Conservation (phyloP, 2,888 invertebrate genomes). For the Pemphredon lugubris region DNA sequence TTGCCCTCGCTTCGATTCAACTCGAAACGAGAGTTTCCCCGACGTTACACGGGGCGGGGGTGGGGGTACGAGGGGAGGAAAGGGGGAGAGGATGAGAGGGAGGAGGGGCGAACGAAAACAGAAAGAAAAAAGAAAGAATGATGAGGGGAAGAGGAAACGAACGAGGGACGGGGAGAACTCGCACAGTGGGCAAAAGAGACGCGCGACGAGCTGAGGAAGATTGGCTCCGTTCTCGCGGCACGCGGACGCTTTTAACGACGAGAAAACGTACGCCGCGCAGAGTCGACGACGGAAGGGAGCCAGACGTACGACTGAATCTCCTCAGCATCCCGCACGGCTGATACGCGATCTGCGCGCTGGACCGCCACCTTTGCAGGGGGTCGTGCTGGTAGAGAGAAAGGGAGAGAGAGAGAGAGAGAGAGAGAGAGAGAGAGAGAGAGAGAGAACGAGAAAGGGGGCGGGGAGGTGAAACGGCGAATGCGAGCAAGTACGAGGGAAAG, state of each 20-base stretch:
- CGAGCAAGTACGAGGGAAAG: background rate
- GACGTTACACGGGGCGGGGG: background rate
- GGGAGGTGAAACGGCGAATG: background rate
- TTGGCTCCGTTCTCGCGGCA: conserved; percentile 40
- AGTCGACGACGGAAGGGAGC: conserved; percentile 48
- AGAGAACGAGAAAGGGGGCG: conserved; percentile 14
- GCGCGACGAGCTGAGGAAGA: conserved; percentile 13
- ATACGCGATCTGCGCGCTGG: conserved; percentile 61
- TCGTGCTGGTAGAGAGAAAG: conserved; percentile 32
- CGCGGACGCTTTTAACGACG: conserved; percentile 36
- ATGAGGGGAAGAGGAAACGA: background rate
- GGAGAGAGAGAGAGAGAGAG: conserved; percentile 9
- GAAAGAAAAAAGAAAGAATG: background rate
- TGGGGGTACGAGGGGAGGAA: background rate
- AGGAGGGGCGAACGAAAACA: background rate
- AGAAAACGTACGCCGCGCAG: conserved; percentile 22
- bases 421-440: conserved; percentile 26
- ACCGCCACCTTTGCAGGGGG: conserved; percentile 62
- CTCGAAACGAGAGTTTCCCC: background rate
- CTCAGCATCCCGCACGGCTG: conserved; percentile 64
- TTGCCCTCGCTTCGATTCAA: conserved; percentile 9
- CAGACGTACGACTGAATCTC: conserved; percentile 68
- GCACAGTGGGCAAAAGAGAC: background rate
- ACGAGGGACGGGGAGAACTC: background rate
- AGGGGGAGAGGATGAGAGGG: background rate